Conservation (phyloP, 2,113 vertebrate genomes). For the Dipodomys merriami region DNA sequence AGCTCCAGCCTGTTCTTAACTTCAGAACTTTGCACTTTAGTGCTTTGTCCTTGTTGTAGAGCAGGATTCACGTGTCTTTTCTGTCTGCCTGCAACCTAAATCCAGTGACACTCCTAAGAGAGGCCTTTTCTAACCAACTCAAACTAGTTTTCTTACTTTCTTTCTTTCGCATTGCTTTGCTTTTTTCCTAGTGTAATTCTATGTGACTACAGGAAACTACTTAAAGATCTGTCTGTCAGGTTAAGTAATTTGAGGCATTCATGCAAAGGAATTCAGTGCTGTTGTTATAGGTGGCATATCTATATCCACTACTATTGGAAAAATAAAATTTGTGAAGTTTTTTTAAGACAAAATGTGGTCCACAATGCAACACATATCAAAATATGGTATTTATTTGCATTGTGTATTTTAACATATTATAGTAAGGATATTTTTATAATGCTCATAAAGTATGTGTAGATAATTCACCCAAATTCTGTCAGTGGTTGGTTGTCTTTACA, state of each 20-base stretch:
- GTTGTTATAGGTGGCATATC: not conserved
- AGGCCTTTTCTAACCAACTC: not conserved
- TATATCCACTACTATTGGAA: not conserved
- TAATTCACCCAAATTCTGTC: not conserved
- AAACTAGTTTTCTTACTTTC: not conserved
- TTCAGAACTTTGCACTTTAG: not conserved
- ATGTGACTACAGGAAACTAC: not conserved
- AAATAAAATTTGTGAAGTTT: not conserved
- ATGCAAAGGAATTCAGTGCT: not conserved
- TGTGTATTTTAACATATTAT: not conserved
- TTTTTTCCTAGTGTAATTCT: not conserved
- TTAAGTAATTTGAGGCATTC: not conserved
- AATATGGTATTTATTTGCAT: constrained; percentile 8
- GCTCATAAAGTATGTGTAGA: not conserved
- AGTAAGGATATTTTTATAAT: not conserved
- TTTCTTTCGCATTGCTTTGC: not conserved
- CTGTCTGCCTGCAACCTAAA: not conserved
- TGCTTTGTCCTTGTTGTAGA: not conserved
- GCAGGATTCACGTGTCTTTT: not conserved
- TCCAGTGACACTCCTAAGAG: not conserved
- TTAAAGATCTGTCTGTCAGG: not conserved
- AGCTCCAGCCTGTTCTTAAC: not conserved
- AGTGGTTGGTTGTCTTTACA: not conserved
- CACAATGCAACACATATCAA: not conserved
- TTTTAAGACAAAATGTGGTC: not conserved